These are phyloP conservation scores for Tenthredo livida DNA, from an alignment of 2,888 invertebrate genomes.

Conservation along the genomic window DNA sequence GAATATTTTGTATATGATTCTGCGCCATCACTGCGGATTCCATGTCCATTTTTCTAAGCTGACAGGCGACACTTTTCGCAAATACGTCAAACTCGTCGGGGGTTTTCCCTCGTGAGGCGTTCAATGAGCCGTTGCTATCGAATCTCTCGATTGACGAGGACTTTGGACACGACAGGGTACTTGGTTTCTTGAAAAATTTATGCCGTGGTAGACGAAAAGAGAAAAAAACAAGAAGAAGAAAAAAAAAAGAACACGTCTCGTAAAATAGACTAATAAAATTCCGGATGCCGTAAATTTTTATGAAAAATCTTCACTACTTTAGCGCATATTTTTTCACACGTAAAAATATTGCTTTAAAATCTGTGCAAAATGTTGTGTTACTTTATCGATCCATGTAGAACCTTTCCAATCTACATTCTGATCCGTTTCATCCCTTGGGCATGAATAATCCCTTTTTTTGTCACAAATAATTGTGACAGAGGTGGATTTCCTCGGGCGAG, in stretches of 20 bases:
- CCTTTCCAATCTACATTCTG: neutral
- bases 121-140: constrained; percentile 32
- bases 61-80: constrained; percentile 58
- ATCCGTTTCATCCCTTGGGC: neutral
- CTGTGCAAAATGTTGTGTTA: neutral
- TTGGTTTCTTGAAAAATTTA: constrained; percentile 32
- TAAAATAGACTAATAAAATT: neutral
- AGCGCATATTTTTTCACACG: neutral
- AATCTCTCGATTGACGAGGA: neutral
- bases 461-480: constrained; percentile 43
- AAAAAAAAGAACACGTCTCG: neutral
- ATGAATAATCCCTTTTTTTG: constrained; percentile 12
- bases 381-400: neutral
- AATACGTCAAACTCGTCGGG: constrained; percentile 63
- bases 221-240: neutral
- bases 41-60: constrained; percentile 60
- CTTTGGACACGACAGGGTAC: constrained; percentile 6
- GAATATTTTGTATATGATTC: constrained; percentile 61
- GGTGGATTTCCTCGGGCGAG: constrained; percentile 13
- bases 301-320: neutral
- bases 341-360: neutral
- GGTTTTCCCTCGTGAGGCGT: neutral
- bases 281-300: neutral
- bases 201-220: neutral
- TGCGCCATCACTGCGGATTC: constrained; percentile 59